Conservation (phyloP, 2,797 vertebrate species). For the Neosalanx taihuensis region DNA sequence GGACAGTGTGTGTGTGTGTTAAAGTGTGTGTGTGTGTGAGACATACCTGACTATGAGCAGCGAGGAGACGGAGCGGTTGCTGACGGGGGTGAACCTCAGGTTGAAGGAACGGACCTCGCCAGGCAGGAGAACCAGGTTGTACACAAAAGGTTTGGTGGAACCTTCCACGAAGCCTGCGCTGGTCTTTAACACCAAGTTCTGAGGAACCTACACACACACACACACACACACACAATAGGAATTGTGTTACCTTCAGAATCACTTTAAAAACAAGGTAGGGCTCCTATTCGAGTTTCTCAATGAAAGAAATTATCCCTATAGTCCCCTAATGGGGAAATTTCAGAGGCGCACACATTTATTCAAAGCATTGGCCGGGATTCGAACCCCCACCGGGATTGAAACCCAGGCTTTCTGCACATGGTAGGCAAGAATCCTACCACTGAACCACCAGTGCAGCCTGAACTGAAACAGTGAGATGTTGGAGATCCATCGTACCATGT, state of each 20-base stretch:
- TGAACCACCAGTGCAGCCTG: too few species aligned
- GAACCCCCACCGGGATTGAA: too few species aligned
- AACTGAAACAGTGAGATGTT: too few species aligned
- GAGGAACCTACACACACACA: conserved; percentile 46
- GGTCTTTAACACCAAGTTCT: conserved; percentile 82
- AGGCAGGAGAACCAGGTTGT: conserved; percentile 88
- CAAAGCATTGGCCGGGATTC: too few species aligned
- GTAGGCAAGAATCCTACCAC: too few species aligned
- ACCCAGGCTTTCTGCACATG: too few species aligned
- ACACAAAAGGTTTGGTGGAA: conserved; percentile 78
- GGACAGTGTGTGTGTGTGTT: background rate
- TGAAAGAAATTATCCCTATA: too few species aligned
- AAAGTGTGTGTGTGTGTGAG: background rate
- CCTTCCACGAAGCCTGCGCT: conserved; percentile 82
- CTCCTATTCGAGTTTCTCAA: background rate
- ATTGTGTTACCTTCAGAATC: too few species aligned
- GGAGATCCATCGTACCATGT: conserved; percentile 73
- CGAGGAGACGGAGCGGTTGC: conserved; percentile 90
- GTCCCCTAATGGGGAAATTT: too few species aligned
- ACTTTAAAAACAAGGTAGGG: background rate
- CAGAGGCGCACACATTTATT: too few species aligned
- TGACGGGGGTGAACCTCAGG: conserved; percentile 87
- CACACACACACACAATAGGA: background rate
- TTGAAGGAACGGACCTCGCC: conserved; percentile 88
- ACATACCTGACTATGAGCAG: conserved; percentile 89